Evolutionary conservation across 1,140 invertebrate genomes (phyloP).

Genomic region (Calycopis cecrops): DNA sequence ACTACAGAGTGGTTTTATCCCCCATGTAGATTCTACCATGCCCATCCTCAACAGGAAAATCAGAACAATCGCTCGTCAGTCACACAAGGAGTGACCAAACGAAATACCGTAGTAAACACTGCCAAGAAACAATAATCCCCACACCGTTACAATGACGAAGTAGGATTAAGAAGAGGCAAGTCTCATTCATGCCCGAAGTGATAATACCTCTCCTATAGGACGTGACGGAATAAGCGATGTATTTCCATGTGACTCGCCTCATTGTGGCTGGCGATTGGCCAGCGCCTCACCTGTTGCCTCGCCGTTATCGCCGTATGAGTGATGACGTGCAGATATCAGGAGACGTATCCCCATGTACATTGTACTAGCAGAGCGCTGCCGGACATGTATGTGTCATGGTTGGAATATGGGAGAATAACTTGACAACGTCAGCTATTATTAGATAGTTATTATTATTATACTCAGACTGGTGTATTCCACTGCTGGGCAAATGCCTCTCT

Average conservation of each 20-base stretch:
- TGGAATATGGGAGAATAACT: no score
- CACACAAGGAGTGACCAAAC: neutral
- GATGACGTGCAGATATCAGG: slow-evolving; percentile 14
- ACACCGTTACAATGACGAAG: neutral
- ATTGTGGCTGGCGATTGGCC: slow-evolving; percentile 26
- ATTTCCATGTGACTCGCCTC: neutral
- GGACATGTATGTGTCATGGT: no score
- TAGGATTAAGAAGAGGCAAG: neutral
- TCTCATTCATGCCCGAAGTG: neutral
- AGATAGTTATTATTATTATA: no score
- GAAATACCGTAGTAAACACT: neutral
- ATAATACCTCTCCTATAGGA: neutral
- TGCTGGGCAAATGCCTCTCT: no score
- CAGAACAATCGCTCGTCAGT: neutral
- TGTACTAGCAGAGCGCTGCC: no score
- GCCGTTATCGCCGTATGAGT: slow-evolving; percentile 16
- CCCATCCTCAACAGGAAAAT: no score
- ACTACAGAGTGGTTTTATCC: no score
- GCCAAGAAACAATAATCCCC: neutral
- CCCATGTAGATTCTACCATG: no score
- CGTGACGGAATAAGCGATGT: neutral
- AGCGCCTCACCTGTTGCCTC: slow-evolving; percentile 37
- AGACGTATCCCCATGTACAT: neutral
- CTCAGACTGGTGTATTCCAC: no score
- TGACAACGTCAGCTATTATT: no score